Evolutionary conservation across 1,140 invertebrate species (phyloP), one percentile per base, ranked within the genome.

Genomic region (Diorhabda carinulata): DNA sequence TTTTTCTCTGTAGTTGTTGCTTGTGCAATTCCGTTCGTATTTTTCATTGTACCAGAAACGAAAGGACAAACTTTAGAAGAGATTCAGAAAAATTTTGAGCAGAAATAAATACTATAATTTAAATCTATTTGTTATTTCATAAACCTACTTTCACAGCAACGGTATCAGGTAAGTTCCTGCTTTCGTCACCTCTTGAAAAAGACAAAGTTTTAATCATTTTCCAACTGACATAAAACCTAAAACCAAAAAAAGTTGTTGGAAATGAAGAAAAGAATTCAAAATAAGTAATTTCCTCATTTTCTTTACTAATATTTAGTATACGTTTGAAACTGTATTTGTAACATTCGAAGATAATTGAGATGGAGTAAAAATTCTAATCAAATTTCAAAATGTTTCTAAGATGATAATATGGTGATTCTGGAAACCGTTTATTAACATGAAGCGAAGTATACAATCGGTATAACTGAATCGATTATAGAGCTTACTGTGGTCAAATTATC

Each of bases 41-140:
- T 87, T 7, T 80, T 84, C 3, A 83, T 85, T 56, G 81, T 93
- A 9, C 91, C 92, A 0, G 92, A 95, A 81, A 95, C 92, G 0
- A 93, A 93, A 81, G 90, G 90, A 8, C 91, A 90, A 77, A 87
- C 88, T 0, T 86, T 92, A 59, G 85, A 87, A 56, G 77, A 77
- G 61, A 78, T 78, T 63, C 74, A 77, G 64, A 79, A 64, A 74
- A 60, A 61, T 57, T 43, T 76, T 10, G 57, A 61, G 62, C 61
- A 6, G 3, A 0, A 25, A 10, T 3, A 60, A 42, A 2, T 25
- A 9, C 0, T 10, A 6, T 2, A 42, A 60, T 7, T n/a, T 6
- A 56, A n/a, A 56, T 56, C n/a, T 56, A 6, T 7, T 7, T n/a
- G n/a, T 7, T 56, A 56, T 7, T 56, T 56, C n/a, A n/a, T 56